Conservation (phyloP, 1,140 invertebrate genomes). For the Phthorimaea operculella region DNA sequence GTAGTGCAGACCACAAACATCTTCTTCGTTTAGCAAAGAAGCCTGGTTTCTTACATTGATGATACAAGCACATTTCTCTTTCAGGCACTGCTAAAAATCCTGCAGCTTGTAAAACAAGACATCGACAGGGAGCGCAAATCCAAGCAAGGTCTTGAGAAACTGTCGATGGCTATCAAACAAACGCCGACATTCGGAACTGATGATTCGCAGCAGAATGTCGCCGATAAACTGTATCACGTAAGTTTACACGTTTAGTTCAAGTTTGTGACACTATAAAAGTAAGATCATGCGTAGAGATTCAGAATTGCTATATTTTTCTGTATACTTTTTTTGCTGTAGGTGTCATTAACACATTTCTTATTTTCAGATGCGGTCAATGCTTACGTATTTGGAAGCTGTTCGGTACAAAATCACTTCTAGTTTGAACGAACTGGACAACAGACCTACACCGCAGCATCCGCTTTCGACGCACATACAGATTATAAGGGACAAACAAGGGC, state of each 20-base stretch:
- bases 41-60: too few relatives aligned
- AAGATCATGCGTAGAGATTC: too few relatives aligned
- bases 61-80: too few relatives aligned
- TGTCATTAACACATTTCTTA: too few relatives aligned
- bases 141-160: conserved; percentile 86
- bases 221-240: conserved; percentile 92
- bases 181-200: conserved; percentile 90
- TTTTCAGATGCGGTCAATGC: conserved; percentile 87
- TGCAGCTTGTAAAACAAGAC: conserved; percentile 86
- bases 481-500: conserved; percentile 88
- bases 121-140: conserved; percentile 87
- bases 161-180: conserved; percentile 90
- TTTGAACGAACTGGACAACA: conserved; percentile 83
- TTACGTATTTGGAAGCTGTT: conserved; percentile 91
- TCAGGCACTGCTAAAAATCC: conserved; percentile 81
- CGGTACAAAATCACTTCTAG: conserved; percentile 87
- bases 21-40: too few relatives aligned
- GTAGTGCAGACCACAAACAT: too few relatives aligned
- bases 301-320: too few relatives aligned
- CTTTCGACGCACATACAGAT: conserved; percentile 87
- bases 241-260: too few relatives aligned
- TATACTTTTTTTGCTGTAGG: too few relatives aligned
- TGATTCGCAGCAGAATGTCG: conserved; percentile 92
- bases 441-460: conserved; percentile 80
- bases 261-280: too few relatives aligned